Conservation (phyloP, 2,888 invertebrate genomes). For the Aricia artaxerxes region DNA sequence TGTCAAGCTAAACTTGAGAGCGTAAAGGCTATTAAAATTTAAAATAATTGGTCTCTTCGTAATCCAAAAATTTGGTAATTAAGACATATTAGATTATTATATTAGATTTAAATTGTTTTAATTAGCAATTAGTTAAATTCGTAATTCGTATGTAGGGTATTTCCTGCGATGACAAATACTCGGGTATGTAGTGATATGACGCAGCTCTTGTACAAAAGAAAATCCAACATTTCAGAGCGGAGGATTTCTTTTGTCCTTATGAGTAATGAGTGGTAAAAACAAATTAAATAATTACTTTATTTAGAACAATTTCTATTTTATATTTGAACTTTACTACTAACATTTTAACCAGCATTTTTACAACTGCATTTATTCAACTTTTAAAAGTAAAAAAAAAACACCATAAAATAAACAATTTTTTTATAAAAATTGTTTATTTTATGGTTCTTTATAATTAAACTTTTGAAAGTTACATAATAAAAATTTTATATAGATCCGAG, state of each 20-base stretch:
- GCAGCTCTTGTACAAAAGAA: not conserved
- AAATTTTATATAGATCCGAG: no score
- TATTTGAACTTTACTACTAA: not conserved
- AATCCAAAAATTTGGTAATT: not conserved
- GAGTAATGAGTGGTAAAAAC: not conserved
- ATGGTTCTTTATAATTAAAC: no score
- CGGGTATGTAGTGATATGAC: not conserved
- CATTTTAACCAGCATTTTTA: no score
- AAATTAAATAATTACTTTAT: no score
- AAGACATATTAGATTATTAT: not conserved
- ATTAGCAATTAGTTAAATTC: not conserved
- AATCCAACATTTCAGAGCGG: not conserved
- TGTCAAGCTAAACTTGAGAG: not conserved
- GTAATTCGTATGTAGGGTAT: not conserved
- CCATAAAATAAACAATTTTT: no score
- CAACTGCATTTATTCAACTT: no score
- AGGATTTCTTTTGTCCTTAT: not conserved
- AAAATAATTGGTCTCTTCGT: not conserved
- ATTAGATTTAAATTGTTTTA: not conserved
- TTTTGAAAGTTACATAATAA: no score
- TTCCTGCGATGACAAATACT: conserved; percentile 6
- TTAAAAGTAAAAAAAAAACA: no score
- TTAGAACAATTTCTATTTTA: not conserved
- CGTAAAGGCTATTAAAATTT: not conserved
- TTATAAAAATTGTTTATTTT: no score